Base-by-base conservation (phyloP, 2,888 invertebrate genomes). In the Cheilosia scutellata region DNA sequence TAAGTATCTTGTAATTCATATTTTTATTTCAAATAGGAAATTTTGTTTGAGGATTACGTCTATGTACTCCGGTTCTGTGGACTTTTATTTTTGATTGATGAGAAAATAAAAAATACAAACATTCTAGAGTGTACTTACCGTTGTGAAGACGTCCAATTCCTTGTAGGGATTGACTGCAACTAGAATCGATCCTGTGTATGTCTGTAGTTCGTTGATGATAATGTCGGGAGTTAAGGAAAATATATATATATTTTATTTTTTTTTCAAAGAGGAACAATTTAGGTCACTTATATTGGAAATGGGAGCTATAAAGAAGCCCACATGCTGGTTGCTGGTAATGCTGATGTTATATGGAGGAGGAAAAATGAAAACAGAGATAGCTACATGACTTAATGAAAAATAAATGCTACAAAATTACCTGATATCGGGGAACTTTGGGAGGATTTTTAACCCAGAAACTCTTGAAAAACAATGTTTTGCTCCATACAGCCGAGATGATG, bases 81-180 rank as follows among this genome's bases (percentile, higher is more conserved):
- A 66, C 31, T 42, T 42, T 44, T 40, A 42, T 33, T 57, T 78
- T 55, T 49, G 63, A 78, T 74, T 42, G 66, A 74, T 76, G 58
- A 33, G 37, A 77, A 25, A 75, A 75, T 68, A 68, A 74, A 68
- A 70, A 37, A 68, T 42, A 20, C 31, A 75, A 75, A 31, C 11
- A 37, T 25, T 29, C 20, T 20, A 20, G 13, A 44, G 9, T 40
- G 20, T 68, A 95, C 96, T 96, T 93, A 97, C 98, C 94, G 95
- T 95, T 88, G 96, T 96, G 93, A 97, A 98, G 92, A 96, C 96
- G 93, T 96, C 96, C 90, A 98, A 94, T 91, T 96, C 96, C 93
- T 98, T 98, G 94, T 98, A 98, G 4, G 98, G 98, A 93, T 98
- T 98, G 89, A 98, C 97, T 89, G 98, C 97, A 89, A 98, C 96